These are phyloP conservation scores for Ischnura elegans DNA, from an alignment of 2,888 invertebrate species.

Conservation along the genomic window DNA sequence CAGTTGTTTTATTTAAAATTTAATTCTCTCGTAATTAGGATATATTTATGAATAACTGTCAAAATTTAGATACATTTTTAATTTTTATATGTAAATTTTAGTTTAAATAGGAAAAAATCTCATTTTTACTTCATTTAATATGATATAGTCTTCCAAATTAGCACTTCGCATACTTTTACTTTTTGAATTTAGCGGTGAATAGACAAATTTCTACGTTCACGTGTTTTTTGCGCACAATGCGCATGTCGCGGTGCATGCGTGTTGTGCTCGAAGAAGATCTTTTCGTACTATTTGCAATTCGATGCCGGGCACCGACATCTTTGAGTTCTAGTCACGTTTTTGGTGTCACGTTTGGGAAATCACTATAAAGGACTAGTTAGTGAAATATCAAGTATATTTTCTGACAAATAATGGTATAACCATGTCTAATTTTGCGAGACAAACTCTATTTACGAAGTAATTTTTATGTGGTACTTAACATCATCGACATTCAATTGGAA, in stretches of 20 bases:
- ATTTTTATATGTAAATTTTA: too few species aligned
- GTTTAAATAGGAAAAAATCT: too few species aligned
- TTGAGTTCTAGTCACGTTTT: constrained; percentile 53
- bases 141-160: too few species aligned
- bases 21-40: too few species aligned
- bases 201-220: background rate
- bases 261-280: constrained; percentile 10
- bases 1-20: too few species aligned
- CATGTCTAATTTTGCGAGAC: background rate
- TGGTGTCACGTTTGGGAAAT: background rate
- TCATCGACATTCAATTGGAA: background rate
- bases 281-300: constrained; percentile 54
- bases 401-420: background rate
- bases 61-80: too few species aligned
- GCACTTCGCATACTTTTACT: too few species aligned
- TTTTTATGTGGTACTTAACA: constrained; percentile 6
- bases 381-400: constrained; percentile 3
- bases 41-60: too few species aligned
- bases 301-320: constrained; percentile 63
- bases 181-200: background rate
- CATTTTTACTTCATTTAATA: background rate
- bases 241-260: constrained; percentile 63
- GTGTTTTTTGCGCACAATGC: constrained; percentile 28
- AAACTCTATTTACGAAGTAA: background rate
- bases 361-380: background rate